phyloP scores from a whole-genome alignment of 2,113 vertebrate genomes.

The Anhinga rufa region DNA sequence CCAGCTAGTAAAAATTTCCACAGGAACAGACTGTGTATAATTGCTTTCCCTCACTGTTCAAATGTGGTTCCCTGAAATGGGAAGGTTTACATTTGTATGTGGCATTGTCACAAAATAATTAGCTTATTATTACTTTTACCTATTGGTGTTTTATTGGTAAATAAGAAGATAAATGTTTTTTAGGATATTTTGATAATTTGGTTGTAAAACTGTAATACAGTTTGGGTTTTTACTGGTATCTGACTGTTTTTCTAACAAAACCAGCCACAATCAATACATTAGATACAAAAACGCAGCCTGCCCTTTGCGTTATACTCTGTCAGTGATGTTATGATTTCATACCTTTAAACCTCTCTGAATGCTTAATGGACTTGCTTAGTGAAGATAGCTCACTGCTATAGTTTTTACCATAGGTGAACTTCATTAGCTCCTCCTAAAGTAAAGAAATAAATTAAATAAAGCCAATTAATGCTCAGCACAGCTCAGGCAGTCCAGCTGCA shows the following conservation, averaged over 20 bases:
- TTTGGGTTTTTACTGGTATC: background rate
- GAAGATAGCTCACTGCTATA: background rate
- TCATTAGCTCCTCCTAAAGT: background rate
- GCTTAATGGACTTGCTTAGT: background rate
- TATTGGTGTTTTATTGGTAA: background rate
- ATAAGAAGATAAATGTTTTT: background rate
- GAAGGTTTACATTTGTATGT: background rate
- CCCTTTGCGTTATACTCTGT: background rate
- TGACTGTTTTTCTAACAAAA: background rate
- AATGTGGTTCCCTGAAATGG: background rate
- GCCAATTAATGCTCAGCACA: background rate
- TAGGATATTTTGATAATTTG: background rate
- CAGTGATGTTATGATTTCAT: background rate
- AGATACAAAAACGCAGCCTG: background rate
- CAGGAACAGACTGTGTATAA: background rate
- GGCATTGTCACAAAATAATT: background rate
- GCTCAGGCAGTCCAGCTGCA: background rate
- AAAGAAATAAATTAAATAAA: background rate
- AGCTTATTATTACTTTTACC: background rate
- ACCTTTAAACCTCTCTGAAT: background rate
- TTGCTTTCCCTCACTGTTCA: background rate
- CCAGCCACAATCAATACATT: background rate
- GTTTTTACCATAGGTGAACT: background rate
- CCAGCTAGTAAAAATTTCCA: background rate
- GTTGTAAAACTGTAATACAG: background rate